Percentiles rank a stretch among this genome's conserved stretches.
phyloP scores from a whole-genome alignment of 2,888 invertebrate species.

The Parnassius apollo region DNA sequence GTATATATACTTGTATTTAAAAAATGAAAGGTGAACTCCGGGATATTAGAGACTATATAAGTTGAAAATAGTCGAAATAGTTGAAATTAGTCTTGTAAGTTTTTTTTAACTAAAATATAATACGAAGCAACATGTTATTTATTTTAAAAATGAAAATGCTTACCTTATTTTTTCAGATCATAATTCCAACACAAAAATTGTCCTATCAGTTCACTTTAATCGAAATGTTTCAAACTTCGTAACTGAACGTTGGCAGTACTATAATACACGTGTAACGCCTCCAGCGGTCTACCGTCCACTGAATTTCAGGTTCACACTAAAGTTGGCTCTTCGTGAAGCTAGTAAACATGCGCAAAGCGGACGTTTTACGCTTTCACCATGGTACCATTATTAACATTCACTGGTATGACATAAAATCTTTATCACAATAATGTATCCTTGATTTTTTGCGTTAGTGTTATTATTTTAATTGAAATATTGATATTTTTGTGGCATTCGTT shows the following conservation, averaged over 20 bases:
- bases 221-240: conserved; percentile 23
- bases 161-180: conserved; percentile 18
- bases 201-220: conserved; percentile 16
- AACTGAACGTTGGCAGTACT: not conserved
- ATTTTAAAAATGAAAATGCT: not conserved
- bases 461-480: no score
- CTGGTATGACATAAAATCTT: conserved; percentile 2
- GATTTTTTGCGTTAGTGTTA: not conserved
- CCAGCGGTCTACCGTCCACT: conserved; percentile 19
- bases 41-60: no score
- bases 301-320: conserved; percentile 17
- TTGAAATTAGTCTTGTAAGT: no score
- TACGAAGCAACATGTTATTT: no score
- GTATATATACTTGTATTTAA: no score
- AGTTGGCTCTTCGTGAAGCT: conserved; percentile 12
- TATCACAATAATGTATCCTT: not conserved
- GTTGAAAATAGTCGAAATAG: no score
- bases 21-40: no score
- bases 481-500: no score
- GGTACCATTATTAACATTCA: conserved; percentile 13
- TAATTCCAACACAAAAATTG: conserved; percentile 21
- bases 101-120: no score
- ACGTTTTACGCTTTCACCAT: conserved; percentile 1
- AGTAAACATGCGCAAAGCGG: conserved; percentile 25
- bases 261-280: not conserved